These are phyloP conservation scores for Dysmachus trigonus DNA, from an alignment of 2,888 invertebrate genomes.

Conservation along the genomic window DNA sequence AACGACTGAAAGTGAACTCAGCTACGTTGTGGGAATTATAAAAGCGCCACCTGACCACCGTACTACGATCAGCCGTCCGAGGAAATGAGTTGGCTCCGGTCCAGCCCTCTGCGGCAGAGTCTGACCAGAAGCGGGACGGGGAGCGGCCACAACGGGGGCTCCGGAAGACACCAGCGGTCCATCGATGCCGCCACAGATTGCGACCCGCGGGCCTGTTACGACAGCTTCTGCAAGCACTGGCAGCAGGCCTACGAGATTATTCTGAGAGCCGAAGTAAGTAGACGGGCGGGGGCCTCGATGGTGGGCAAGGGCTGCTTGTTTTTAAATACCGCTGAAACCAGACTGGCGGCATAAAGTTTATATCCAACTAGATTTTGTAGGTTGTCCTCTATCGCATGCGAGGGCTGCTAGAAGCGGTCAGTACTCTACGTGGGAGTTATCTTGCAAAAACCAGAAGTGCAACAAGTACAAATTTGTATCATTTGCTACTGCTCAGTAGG, in stretches of 20 bases:
- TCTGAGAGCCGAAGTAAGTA: conserved; percentile 69
- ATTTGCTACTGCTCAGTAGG: not conserved
- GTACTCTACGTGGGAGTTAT: not conserved
- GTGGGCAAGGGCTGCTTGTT: not conserved
- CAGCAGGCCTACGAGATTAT: conserved; percentile 90
- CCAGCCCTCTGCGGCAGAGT: conserved; percentile 66
- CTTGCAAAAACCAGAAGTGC: not conserved
- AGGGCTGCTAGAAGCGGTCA: not conserved
- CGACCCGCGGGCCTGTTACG: conserved; percentile 90
- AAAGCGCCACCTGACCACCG: not conserved
- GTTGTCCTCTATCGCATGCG: not conserved
- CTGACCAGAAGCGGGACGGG: conserved; percentile 68
- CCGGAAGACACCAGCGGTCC: conserved; percentile 68
- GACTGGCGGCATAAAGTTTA: not conserved
- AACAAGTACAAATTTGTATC: not conserved
- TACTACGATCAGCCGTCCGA: not conserved
- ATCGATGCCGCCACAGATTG: conserved; percentile 76
- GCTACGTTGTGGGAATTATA: not conserved
- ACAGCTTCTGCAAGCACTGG: conserved; percentile 94
- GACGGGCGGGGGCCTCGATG: conserved; percentile 6
- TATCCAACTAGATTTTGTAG: not conserved
- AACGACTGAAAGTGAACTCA: not conserved
- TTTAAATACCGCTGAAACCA: not conserved
- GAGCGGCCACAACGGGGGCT: not conserved
- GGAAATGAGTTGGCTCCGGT: conserved; percentile 77